Conservation (phyloP, 1,140 invertebrate species). For the Prorops nasuta region DNA sequence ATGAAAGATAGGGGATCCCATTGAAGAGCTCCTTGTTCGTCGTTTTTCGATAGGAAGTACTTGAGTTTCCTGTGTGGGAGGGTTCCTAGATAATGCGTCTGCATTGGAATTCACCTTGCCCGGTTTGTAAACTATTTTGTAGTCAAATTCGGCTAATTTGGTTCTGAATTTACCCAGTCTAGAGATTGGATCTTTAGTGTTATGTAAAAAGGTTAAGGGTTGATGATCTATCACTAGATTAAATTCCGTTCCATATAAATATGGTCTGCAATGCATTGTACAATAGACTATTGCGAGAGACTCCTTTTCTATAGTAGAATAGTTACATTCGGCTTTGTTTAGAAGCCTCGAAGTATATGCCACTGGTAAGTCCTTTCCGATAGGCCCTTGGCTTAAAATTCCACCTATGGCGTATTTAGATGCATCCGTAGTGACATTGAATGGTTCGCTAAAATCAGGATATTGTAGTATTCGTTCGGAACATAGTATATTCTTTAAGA, state of each 20-base stretch:
- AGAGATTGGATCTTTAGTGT: neutral
- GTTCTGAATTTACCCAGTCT: neutral
- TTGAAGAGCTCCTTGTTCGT: too few species aligned
- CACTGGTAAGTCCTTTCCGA: neutral
- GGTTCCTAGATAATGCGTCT: neutral
- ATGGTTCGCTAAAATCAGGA: neutral
- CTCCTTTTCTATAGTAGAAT: slow-evolving; percentile 3
- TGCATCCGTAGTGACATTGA: slow-evolving; percentile 3
- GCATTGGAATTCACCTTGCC: neutral
- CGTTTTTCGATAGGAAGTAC: too few species aligned
- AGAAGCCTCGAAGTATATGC: neutral
- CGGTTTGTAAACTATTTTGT: neutral
- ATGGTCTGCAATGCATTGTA: too few species aligned
- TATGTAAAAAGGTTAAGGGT: too few species aligned
- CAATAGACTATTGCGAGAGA: too few species aligned
- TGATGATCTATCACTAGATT: too few species aligned
- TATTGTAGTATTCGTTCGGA: too few species aligned
- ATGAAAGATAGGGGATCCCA: too few species aligned
- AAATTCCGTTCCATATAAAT: too few species aligned
- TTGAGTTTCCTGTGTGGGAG: neutral
- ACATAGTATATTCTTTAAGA: neutral
- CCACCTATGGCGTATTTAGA: neutral
- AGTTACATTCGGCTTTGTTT: neutral
- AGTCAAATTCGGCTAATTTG: neutral
- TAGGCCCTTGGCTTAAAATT: neutral